phyloP scores from a whole-genome alignment of 2,888 invertebrate species.

The Venusia cambrica region DNA sequence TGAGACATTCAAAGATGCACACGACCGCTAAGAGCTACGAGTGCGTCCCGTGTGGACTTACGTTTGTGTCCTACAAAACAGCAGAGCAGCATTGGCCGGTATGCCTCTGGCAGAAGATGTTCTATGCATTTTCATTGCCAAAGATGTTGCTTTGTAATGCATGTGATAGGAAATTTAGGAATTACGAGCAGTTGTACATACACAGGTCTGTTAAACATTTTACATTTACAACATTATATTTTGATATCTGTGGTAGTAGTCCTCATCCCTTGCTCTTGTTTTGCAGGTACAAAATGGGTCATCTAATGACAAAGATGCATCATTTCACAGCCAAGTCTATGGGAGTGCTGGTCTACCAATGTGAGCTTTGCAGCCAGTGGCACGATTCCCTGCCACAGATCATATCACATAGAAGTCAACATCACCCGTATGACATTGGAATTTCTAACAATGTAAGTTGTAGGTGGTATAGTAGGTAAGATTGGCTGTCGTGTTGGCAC shows the following conservation, averaged over 20 bases:
- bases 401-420: constrained; percentile 57
- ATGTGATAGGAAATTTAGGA: constrained; percentile 72
- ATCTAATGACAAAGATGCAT: constrained; percentile 60
- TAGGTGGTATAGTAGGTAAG: no score
- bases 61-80: constrained; percentile 59
- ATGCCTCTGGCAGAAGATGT: constrained; percentile 63
- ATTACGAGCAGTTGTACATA: constrained; percentile 71
- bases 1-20: constrained; percentile 74
- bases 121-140: constrained; percentile 63
- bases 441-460: constrained; percentile 29
- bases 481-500: no score
- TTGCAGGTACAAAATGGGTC: constrained; percentile 64
- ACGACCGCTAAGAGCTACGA: constrained; percentile 84
- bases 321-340: constrained; percentile 35
- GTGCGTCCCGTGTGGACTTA: constrained; percentile 76
- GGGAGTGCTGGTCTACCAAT: constrained; percentile 60
- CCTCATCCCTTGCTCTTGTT: no score
- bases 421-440: constrained; percentile 51
- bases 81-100: constrained; percentile 67
- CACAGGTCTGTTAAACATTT: constrained; percentile 59
- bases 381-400: constrained; percentile 49
- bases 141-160: constrained; percentile 69
- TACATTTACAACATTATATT: no score
- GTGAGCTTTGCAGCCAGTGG: constrained; percentile 65
- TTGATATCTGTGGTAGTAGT: no score